Percentiles rank a stretch among this genome's conserved stretches.
phyloP scores from a whole-genome alignment of 2,888 invertebrate genomes.

The Tetragnatha montana region DNA sequence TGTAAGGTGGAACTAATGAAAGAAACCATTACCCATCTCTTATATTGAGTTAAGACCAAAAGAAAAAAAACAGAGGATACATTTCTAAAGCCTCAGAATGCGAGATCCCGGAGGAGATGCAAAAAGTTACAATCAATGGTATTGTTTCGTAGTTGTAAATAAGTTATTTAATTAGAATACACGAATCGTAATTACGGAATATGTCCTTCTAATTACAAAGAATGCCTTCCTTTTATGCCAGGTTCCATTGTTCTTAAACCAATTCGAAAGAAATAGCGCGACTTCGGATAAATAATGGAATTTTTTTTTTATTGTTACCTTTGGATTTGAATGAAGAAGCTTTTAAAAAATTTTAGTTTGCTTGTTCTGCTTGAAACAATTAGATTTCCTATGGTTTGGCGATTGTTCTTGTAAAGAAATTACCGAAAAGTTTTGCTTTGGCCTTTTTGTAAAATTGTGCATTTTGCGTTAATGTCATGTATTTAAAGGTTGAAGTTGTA shows the following conservation, averaged over 20 bases:
- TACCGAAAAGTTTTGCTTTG: not conserved
- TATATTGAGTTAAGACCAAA: not conserved
- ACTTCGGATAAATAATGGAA: constrained; percentile 21
- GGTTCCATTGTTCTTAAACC: constrained; percentile 21
- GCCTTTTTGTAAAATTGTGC: not conserved
- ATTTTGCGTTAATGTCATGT: not conserved
- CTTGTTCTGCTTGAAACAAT: not conserved
- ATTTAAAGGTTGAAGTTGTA: too few relatives aligned
- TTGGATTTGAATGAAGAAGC: not conserved
- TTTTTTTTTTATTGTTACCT: constrained; percentile 6
- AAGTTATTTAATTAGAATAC: constrained; percentile 55
- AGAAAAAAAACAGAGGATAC: not conserved
- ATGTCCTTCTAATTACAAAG: constrained; percentile 41
- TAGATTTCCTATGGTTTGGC: not conserved
- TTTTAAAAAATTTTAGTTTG: not conserved
- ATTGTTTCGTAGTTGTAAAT: constrained; percentile 45
- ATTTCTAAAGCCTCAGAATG: constrained; percentile 29
- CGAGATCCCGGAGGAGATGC: not conserved
- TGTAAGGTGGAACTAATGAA: constrained; percentile 29
- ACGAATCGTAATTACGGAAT: constrained; percentile 42
- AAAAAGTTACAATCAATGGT: constrained; percentile 26
- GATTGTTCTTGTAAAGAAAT: not conserved
- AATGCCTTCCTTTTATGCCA: constrained; percentile 28
- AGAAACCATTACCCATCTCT: constrained; percentile 9
- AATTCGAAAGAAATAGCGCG: constrained; percentile 15